These are phyloP conservation scores for Gambusia holbrooki DNA, from an alignment of 2,113 vertebrate species.

Conservation along the genomic window DNA sequence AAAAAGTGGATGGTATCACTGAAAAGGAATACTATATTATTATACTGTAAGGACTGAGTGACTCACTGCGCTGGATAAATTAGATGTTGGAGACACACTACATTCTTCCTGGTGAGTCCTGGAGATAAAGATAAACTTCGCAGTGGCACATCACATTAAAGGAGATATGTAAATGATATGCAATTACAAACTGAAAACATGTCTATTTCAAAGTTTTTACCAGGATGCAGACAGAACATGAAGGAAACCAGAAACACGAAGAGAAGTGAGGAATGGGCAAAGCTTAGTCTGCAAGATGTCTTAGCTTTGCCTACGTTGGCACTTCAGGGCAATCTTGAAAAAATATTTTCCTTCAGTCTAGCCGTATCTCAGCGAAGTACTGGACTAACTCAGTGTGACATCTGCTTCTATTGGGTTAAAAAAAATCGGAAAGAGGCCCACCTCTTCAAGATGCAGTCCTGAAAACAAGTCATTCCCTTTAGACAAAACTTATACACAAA, in stretches of 20 bases:
- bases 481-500: constrained; percentile 33
- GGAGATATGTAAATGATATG: not conserved
- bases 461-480: constrained; percentile 26
- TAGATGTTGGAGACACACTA: constrained; percentile 13
- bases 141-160: constrained; percentile 9
- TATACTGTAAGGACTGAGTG: constrained; percentile 35
- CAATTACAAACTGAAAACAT: constrained; percentile 20
- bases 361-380: constrained; percentile 54
- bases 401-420: constrained; percentile 23
- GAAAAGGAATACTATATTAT: constrained; percentile 26
- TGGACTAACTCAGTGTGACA: constrained; percentile 74
- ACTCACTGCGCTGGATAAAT: constrained; percentile 34
- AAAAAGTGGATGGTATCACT: constrained; percentile 32
- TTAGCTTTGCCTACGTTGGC: constrained; percentile 28
- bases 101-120: constrained; percentile 43
- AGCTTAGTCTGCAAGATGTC: constrained; percentile 36
- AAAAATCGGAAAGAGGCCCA: constrained; percentile 36
- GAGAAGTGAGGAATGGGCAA: constrained; percentile 25
- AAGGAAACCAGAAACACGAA: not conserved
- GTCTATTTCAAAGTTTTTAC: constrained; percentile 6
- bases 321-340: constrained; percentile 69
- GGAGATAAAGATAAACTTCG: constrained; percentile 53
- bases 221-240: not conserved
- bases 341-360: constrained; percentile 75
- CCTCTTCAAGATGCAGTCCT: constrained; percentile 25